Percentiles rank a stretch among this genome's conserved stretches.
Conservation (phyloP, 1,140 invertebrate species). For the Trachymyrmex septentrionalis region DNA sequence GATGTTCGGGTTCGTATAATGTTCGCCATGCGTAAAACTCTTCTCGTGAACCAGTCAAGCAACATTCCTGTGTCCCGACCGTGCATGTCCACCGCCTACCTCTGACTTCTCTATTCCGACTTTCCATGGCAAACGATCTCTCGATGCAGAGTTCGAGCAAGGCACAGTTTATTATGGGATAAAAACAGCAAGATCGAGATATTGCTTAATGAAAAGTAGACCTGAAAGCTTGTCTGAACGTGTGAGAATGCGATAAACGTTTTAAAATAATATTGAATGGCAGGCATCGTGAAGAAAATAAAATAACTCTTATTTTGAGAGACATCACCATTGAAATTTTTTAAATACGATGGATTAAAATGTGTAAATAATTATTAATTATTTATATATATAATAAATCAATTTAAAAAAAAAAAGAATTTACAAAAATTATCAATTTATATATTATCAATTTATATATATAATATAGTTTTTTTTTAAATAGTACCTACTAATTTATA, state of each 20-base stretch:
- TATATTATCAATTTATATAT: background rate
- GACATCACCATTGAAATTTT: background rate
- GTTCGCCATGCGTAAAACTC: slow-evolving; percentile 36
- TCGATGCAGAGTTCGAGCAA: background rate
- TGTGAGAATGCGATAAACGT: background rate
- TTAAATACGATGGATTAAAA: background rate
- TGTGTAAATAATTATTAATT: background rate
- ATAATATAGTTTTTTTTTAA: background rate
- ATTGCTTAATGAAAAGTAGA: slow-evolving; percentile 25
- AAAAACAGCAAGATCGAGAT: slow-evolving; percentile 1
- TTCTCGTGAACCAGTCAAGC: slow-evolving; percentile 56
- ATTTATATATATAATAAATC: background rate
- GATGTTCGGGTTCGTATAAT: background rate
- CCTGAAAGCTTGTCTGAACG: background rate
- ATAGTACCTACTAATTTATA: background rate
- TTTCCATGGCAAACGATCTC: slow-evolving; percentile 37
- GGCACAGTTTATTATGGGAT: background rate
- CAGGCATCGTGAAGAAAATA: background rate
- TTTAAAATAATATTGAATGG: background rate
- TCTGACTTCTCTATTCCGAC: slow-evolving; percentile 51
- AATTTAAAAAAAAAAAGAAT: background rate
- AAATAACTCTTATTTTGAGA: background rate
- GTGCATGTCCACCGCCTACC: slow-evolving; percentile 29
- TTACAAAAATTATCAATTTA: background rate
- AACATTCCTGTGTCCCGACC: slow-evolving; percentile 44